Evolutionary conservation across 2,797 vertebrate genomes (phyloP).

Genomic region (Peromyscus attwateri): DNA sequence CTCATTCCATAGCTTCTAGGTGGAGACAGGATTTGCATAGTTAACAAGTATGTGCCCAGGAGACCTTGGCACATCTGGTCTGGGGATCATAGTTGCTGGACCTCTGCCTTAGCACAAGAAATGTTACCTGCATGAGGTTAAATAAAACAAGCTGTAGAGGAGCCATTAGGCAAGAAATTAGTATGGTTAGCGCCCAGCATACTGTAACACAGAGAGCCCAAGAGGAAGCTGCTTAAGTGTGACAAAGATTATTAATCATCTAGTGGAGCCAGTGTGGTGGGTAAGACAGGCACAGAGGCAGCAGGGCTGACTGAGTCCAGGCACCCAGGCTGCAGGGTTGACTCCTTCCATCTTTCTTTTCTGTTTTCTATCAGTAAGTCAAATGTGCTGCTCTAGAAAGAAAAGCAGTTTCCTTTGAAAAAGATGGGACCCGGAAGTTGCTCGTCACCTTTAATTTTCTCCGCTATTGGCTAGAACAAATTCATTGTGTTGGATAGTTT

Average conservation of each 20-base stretch:
- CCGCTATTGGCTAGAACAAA: neutral
- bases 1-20: neutral
- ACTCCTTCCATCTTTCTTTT: neutral
- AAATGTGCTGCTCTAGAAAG: neutral
- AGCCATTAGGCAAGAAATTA: neutral
- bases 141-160: constrained; percentile 7
- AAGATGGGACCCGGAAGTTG: neutral
- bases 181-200: neutral
- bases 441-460: neutral
- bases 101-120: neutral
- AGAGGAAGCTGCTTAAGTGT: constrained; percentile 14
- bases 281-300: neutral
- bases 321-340: neutral
- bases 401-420: constrained; percentile 14
- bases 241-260: neutral
- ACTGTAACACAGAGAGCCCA: neutral
- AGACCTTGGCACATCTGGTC: neutral
- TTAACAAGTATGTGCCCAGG: neutral
- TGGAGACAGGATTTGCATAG: neutral
- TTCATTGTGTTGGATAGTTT: neutral
- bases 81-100: neutral
- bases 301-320: neutral
- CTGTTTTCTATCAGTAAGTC: neutral
- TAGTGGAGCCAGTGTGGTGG: neutral
- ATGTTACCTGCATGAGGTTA: neutral